A percentile compares a stretch with the other conserved stretches of the same genome.
phyloP scores from a whole-genome alignment of 2,113 vertebrate species.

The Phalacrocorax carbo region DNA sequence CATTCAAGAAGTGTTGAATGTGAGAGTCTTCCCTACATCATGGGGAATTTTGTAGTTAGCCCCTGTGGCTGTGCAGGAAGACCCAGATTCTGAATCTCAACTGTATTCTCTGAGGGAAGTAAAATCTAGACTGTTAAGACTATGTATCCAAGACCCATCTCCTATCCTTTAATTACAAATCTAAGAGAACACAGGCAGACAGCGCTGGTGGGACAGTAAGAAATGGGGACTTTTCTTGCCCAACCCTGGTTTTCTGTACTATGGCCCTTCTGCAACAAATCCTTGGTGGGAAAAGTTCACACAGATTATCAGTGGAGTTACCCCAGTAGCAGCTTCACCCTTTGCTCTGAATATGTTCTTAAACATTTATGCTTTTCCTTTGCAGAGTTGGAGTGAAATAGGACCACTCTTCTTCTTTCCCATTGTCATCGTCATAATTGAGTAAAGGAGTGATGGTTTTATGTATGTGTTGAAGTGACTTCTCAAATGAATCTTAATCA shows the following conservation, averaged over 20 bases:
- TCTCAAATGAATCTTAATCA: constrained; percentile 40
- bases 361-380: not conserved
- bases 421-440: rapidly evolving
- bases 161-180: not conserved
- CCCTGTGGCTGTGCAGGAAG: not conserved
- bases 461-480: not conserved
- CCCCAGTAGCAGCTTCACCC: not conserved
- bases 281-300: not conserved
- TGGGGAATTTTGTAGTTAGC: not conserved
- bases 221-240: rapidly evolving
- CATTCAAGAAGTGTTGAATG: not conserved
- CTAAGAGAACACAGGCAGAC: not conserved
- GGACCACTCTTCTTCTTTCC: not conserved
- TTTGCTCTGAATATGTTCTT: not conserved
- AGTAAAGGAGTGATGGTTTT: not conserved
- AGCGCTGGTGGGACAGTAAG: not conserved
- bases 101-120: not conserved
- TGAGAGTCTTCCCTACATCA: not conserved
- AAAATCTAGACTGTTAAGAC: not conserved
- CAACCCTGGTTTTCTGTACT: not conserved
- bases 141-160: not conserved
- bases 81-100: not conserved
- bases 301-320: not conserved
- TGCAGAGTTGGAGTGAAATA: not conserved
- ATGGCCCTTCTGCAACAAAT: not conserved